Base-by-base conservation (phyloP, 2,113 vertebrate genomes). In the Kobus ellipsiprymnus region DNA sequence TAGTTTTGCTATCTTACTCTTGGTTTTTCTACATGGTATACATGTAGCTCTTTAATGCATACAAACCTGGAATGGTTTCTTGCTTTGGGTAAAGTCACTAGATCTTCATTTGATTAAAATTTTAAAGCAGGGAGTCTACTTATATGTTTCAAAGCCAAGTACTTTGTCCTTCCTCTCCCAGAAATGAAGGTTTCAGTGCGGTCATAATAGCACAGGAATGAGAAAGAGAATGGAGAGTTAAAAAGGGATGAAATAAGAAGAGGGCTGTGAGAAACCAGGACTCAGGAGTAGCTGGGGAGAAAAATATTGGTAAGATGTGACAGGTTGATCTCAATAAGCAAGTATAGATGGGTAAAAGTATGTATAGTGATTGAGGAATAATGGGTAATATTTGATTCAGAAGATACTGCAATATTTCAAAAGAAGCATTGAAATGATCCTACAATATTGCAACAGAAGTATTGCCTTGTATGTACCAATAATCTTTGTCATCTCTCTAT, bases 371-470 rank as follows among this genome's bases (percentile, higher is more conserved):
- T 50, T 59, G 27, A 36, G 4, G 54, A 52, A 50, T 89, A 48
- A 40, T 25, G 55, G 10, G 33, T 62, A 50, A 67, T 4, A 36
- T 67, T 59, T 96, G 44, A 77, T 40, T 96, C 52, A 77, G 81
- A 98, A 97, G 94, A 97, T 98, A 96, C 96, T 98, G 87, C 60
- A 94, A 44, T 96, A 97, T 96, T 97, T 98, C 97, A 97, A 98
- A 95, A 98, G 96, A 99, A 98, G 97, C 97, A 84, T 97, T 98
- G 98, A 74, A 25, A 98, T 97, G 93, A 97, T 98, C 95, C 96
- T 98, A 85, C 57, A 95, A 36, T 95, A 97, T 96, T 97, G 97
- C 97, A 98, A 98, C 96, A 98, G 96, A 99, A 98, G 97, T 97
- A 77, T 97, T 98, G 98, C 98, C 97, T 96, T 98, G 87, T 95